Evolutionary conservation across 2,888 invertebrate genomes (phyloP).

Genomic region (Drosophila eohydei): DNA sequence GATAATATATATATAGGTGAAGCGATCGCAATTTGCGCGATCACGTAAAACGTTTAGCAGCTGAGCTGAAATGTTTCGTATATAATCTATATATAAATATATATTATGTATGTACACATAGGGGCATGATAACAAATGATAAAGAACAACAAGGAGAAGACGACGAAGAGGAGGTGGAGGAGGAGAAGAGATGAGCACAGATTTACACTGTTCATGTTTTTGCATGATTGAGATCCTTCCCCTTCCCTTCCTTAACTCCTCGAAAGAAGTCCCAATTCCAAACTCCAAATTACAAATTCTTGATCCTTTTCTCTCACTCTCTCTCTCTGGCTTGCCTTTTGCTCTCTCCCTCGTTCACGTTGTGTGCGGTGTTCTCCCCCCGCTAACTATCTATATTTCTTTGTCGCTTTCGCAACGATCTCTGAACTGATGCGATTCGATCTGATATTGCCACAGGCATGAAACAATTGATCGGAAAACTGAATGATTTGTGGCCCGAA

Average conservation of each 20-base stretch:
- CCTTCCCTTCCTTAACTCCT: neutral
- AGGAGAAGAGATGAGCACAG: neutral
- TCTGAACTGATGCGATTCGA: constrained; percentile 7
- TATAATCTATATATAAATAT: constrained; percentile 4
- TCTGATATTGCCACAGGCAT: constrained; percentile 70
- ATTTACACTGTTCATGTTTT: constrained; percentile 1
- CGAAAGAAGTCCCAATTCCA: neutral
- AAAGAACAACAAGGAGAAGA: neutral
- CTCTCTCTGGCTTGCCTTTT: neutral
- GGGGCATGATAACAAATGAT: constrained; percentile 9
- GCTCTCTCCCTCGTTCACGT: neutral
- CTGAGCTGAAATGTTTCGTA: constrained; percentile 6
- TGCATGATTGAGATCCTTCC: neutral
- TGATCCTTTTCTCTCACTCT: neutral
- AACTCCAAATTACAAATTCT: neutral
- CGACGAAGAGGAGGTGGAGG: neutral
- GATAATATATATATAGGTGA: constrained; percentile 23
- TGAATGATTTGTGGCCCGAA: constrained; percentile 85
- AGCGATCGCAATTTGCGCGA: constrained; percentile 33
- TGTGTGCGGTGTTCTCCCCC: neutral
- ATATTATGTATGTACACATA: neutral
- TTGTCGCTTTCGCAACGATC: neutral
- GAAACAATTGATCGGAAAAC: constrained; percentile 84
- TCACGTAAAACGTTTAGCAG: constrained; percentile 40
- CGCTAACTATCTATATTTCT: neutral